Evolutionary conservation across 2,888 invertebrate genomes (phyloP).

Genomic region (Drosophila fungiperda): DNA sequence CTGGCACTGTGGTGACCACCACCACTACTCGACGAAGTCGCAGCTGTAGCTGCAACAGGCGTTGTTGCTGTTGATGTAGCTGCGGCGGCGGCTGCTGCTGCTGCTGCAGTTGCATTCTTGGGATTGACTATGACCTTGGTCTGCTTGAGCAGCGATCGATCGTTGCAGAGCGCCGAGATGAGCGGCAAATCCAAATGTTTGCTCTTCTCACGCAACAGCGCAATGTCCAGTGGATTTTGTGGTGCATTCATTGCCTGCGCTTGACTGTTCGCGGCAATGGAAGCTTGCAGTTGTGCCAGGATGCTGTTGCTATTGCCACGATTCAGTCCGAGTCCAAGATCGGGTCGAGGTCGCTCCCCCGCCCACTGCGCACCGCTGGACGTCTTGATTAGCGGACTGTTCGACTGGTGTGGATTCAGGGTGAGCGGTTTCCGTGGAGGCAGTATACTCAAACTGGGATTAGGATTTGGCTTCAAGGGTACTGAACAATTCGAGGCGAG

Average conservation of each 20-base stretch:
- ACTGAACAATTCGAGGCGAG: conserved; percentile 65
- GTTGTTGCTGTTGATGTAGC: conserved; percentile 28
- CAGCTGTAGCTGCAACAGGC: background rate
- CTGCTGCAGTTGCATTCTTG: conserved; percentile 85
- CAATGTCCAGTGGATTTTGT: conserved; percentile 89
- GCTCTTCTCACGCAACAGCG: conserved; percentile 94
- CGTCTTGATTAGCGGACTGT: conserved; percentile 81
- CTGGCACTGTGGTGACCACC: conserved; percentile 34
- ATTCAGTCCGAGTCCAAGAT: conserved; percentile 64
- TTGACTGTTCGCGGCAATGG: conserved; percentile 62
- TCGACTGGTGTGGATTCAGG: conserved; percentile 71
- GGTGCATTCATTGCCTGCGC: conserved; percentile 56
- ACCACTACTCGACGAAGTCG: conserved; percentile 13
- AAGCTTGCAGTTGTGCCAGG: conserved; percentile 82
- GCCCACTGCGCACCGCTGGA: conserved; percentile 84
- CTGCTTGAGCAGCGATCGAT: conserved; percentile 94
- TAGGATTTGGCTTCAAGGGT: conserved; percentile 80
- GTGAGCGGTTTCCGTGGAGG: conserved; percentile 80
- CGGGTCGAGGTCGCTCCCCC: conserved; percentile 79
- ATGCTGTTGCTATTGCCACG: conserved; percentile 78
- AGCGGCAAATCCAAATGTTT: conserved; percentile 95
- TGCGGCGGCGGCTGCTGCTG: conserved; percentile 37
- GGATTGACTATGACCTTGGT: conserved; percentile 94
- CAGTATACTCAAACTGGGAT: conserved; percentile 58
- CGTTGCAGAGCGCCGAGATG: conserved; percentile 97